Evolutionary conservation across 2,797 vertebrate genomes (phyloP).

Genomic region (Triplophysa bombifrons): DNA sequence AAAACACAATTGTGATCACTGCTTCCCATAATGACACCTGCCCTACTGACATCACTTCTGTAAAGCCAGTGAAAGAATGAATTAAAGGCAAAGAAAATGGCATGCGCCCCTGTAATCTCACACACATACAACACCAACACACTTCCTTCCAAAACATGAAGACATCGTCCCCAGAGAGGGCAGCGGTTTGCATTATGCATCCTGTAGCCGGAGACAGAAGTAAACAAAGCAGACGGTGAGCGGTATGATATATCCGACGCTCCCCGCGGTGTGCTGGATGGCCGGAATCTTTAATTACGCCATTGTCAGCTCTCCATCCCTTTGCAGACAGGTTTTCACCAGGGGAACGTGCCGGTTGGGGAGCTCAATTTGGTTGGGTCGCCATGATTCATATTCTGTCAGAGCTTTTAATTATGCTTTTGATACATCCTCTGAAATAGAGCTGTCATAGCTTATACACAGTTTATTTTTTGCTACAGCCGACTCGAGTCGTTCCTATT

Average conservation of each 20-base stretch:
- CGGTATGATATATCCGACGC: constrained; percentile 38
- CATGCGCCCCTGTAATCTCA: background rate
- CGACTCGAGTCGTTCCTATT: background rate
- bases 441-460: constrained; percentile 17
- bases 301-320: constrained; percentile 22
- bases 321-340: background rate
- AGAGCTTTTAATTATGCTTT: constrained; percentile 42
- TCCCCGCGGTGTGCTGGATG: background rate
- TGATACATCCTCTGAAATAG: constrained; percentile 27
- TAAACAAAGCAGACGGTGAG: constrained; percentile 15
- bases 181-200: constrained; percentile 44
- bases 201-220: constrained; percentile 21
- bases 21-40: too few relatives aligned
- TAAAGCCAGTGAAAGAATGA: background rate
- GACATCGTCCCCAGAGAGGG: background rate
- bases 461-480: constrained; percentile 20
- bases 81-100: background rate
- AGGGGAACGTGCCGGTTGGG: background rate
- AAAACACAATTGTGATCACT: too few relatives aligned
- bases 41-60: background rate
- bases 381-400: constrained; percentile 37
- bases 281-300: constrained; percentile 52
- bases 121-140: constrained; percentile 6
- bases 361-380: constrained; percentile 44
- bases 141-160: constrained; percentile 30